Percentiles rank a stretch among this genome's conserved stretches.
phyloP scores from a whole-genome alignment of 2,113 vertebrate genomes.

The Zingel zingel region DNA sequence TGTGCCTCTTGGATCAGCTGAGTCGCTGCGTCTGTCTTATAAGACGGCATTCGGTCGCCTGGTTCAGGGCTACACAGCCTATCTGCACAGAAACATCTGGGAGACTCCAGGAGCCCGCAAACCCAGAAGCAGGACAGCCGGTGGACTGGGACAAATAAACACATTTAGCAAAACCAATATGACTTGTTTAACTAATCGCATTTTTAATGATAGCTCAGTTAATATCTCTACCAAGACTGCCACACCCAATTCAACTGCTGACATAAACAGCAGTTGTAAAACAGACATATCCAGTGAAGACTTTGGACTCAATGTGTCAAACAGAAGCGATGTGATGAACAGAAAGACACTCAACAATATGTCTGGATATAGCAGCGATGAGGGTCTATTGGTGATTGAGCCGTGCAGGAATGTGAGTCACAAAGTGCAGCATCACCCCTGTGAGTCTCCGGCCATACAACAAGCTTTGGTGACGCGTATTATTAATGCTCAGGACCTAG shows the following conservation, averaged over 20 bases:
- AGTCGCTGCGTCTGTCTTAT: constrained; percentile 79
- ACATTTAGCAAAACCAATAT: neutral
- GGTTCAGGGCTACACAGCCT: constrained; percentile 69
- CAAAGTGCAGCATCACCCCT: constrained; percentile 76
- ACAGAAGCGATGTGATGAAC: neutral
- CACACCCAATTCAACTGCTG: neutral
- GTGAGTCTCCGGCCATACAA: constrained; percentile 78
- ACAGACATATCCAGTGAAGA: neutral
- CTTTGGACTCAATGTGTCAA: constrained; percentile 6
- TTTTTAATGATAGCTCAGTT: constrained; percentile 15
- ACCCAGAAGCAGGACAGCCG: neutral
- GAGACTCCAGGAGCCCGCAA: constrained; percentile 56
- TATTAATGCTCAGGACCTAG: constrained; percentile 74
- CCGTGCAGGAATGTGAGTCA: constrained; percentile 78
- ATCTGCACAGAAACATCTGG: constrained; percentile 71
- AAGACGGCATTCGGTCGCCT: constrained; percentile 61
- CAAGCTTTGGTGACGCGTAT: constrained; percentile 71
- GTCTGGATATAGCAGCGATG: neutral
- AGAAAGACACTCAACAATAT: neutral
- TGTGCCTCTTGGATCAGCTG: constrained; percentile 74
- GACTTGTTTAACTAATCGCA: constrained; percentile 7
- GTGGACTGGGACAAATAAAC: neutral
- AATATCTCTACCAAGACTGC: constrained; percentile 16
- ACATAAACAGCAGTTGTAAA: constrained; percentile 6
- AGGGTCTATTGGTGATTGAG: constrained; percentile 79